A percentile compares a stretch with the other conserved stretches of the same genome.
Evolutionary conservation across 2,888 invertebrate genomes (phyloP).

Genomic region (Leptarthrus brevirostris): DNA sequence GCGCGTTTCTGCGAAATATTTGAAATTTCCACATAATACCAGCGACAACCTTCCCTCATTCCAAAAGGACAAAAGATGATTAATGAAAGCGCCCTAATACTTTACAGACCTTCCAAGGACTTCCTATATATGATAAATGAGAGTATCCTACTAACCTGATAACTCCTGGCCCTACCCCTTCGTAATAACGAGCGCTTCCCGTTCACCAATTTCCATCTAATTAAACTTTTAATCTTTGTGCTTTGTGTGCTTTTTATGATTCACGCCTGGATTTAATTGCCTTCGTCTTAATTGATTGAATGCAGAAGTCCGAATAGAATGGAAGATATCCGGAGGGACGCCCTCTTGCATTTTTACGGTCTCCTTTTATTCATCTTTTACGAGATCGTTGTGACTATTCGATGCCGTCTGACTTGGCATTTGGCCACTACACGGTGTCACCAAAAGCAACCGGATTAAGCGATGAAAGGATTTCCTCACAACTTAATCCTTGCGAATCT

Average conservation of each 20-base stretch:
- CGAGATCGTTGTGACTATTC: constrained; percentile 32
- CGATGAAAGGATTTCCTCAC: constrained; percentile 23
- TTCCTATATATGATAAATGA: constrained; percentile 53
- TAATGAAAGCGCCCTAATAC: constrained; percentile 46
- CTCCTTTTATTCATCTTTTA: constrained; percentile 44
- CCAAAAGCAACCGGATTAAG: constrained; percentile 16
- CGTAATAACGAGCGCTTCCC: not conserved
- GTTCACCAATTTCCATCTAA: constrained; percentile 52
- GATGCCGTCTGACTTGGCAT: constrained; percentile 40
- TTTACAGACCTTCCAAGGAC: constrained; percentile 29
- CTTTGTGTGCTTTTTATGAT: constrained; percentile 54
- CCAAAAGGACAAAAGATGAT: constrained; percentile 51
- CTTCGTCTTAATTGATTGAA: constrained; percentile 52
- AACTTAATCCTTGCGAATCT: not conserved
- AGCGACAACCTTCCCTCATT: constrained; percentile 47
- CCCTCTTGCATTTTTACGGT: constrained; percentile 47
- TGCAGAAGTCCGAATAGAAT: constrained; percentile 47
- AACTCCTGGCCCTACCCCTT: not conserved
- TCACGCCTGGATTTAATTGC: constrained; percentile 54
- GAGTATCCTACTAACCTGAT: constrained; percentile 34
- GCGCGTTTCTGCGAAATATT: not conserved
- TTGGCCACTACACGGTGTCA: constrained; percentile 47
- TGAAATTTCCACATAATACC: constrained; percentile 25
- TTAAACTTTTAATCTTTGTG: constrained; percentile 53
- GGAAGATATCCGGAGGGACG: constrained; percentile 14